Evolutionary conservation across 2,113 vertebrate genomes (phyloP).

Genomic region (Gasterosteus aculeatus): DNA sequence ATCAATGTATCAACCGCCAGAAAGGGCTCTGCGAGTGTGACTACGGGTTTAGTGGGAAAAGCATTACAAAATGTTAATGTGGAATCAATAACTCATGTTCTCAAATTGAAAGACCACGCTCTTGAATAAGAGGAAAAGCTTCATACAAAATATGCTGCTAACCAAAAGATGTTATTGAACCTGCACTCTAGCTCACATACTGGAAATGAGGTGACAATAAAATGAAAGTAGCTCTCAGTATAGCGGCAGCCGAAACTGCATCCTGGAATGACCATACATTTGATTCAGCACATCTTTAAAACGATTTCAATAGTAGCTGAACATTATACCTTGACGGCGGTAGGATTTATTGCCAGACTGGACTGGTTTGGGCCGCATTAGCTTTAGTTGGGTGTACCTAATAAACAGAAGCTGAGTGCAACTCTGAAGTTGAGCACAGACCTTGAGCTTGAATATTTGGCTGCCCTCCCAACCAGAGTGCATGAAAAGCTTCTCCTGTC

Average conservation of each 20-base stretch:
- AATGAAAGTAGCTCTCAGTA: neutral
- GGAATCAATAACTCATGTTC: neutral
- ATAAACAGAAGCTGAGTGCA: conserved; percentile 20
- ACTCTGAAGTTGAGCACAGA: conserved; percentile 36
- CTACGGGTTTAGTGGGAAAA: neutral
- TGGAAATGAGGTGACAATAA: neutral
- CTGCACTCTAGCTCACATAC: neutral
- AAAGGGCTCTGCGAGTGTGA: neutral
- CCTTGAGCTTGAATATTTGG: conserved; percentile 56
- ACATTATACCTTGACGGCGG: neutral
- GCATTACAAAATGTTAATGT: neutral
- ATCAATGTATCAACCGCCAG: neutral
- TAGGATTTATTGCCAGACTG: neutral
- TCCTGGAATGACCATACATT: neutral
- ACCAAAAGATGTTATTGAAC: neutral
- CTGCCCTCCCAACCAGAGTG: conserved; percentile 41
- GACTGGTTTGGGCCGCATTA: conserved; percentile 10
- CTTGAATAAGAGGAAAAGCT: neutral
- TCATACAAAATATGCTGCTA: neutral
- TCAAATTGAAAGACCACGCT: neutral
- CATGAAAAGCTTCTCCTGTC: conserved; percentile 59
- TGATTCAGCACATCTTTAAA: conserved; percentile 7
- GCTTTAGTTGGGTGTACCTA: conserved; percentile 20
- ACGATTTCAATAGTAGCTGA: neutral
- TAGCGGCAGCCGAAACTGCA: neutral